Evolutionary conservation across 2,888 invertebrate species (phyloP).

Genomic region (Tachina lurida): DNA sequence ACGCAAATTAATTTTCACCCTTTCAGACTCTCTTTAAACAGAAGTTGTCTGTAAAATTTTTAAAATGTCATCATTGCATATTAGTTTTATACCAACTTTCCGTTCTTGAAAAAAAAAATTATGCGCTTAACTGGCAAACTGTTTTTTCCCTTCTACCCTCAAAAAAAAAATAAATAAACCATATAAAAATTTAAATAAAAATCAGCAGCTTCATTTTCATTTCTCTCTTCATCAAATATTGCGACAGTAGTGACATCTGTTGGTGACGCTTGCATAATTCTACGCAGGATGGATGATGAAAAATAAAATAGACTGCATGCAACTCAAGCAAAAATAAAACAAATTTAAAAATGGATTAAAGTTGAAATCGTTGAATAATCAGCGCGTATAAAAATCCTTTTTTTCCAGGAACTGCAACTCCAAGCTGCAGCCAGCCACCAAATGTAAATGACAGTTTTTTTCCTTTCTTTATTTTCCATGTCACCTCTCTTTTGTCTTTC

Average conservation of each 20-base stretch:
- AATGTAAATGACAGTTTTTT: conserved; percentile 52
- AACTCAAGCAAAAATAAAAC: conserved; percentile 21
- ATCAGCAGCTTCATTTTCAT: conserved; percentile 45
- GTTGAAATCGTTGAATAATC: conserved; percentile 58
- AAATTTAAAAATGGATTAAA: conserved; percentile 60
- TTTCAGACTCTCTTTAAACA: neutral
- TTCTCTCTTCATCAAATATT: conserved; percentile 66
- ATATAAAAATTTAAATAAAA: no score
- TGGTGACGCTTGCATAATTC: conserved; percentile 65
- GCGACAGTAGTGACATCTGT: conserved; percentile 67
- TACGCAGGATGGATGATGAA: conserved; percentile 35
- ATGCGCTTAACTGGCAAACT: conserved; percentile 1
- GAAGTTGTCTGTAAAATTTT: neutral
- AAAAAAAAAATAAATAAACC: neutral
- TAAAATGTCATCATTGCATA: conserved; percentile 52
- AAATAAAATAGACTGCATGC: conserved; percentile 44
- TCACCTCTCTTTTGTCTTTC: conserved; percentile 4
- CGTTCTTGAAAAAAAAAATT: conserved; percentile 15
- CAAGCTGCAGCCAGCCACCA: conserved; percentile 38
- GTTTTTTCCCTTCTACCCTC: neutral
- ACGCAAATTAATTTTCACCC: neutral
- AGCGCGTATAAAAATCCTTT: conserved; percentile 13
- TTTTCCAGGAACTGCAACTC: conserved; percentile 9
- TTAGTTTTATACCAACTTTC: conserved; percentile 33
- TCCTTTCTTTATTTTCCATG: conserved; percentile 20